These are phyloP conservation scores for Gymnorhina tibicen DNA, from an alignment of 2,113 vertebrate genomes.

Conservation along the genomic window DNA sequence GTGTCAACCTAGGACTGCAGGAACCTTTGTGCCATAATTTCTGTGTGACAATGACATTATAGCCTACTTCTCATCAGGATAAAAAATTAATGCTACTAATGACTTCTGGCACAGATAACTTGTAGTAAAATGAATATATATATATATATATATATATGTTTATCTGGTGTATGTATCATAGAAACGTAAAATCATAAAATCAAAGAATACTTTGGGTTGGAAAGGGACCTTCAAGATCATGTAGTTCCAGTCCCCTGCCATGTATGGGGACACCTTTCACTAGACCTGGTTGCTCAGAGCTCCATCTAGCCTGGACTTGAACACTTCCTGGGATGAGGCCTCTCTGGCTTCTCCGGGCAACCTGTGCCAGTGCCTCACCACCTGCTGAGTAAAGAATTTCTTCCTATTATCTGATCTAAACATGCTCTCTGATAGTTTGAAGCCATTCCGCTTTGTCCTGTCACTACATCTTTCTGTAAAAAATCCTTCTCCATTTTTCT, in stretches of 20 bases:
- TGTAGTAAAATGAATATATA: not conserved
- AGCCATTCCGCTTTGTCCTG: not conserved
- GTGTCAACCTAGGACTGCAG: not conserved
- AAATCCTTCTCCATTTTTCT: not conserved
- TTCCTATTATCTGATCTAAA: not conserved
- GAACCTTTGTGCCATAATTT: not conserved
- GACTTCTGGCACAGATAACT: not conserved
- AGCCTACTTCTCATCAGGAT: fast-evolving
- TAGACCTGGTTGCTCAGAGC: not conserved
- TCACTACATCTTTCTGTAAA: not conserved
- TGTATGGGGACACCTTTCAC: fast-evolving
- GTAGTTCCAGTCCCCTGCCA: not conserved
- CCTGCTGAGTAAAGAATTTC: not conserved
- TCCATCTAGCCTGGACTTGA: no score
- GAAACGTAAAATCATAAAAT: not conserved
- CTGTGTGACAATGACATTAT: not conserved
- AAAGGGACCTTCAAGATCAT: not conserved
- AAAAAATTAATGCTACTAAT: not conserved
- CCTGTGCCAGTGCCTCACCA: not conserved
- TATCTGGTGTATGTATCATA: not conserved
- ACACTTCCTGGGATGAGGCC: not conserved
- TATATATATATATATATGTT: not conserved
- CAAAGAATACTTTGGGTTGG: not conserved
- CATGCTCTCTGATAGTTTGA: not conserved
- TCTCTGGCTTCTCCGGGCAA: not conserved